These are phyloP conservation scores for Murina feae DNA, from an alignment of 2,113 vertebrate species.

Conservation along the genomic window DNA sequence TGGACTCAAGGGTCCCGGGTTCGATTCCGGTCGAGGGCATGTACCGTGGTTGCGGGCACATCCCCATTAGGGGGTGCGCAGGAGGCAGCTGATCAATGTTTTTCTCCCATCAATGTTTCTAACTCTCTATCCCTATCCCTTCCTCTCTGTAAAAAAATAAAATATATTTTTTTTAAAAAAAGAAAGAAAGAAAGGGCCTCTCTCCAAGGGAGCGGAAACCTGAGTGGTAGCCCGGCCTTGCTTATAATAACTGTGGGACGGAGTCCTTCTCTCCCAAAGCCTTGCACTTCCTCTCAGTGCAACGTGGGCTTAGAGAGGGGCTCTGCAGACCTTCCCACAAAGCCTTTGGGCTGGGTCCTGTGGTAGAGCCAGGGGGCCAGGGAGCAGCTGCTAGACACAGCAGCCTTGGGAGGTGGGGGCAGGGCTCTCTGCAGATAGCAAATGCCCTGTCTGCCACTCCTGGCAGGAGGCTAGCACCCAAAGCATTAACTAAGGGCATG, in stretches of 20 bases:
- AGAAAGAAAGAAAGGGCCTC: not conserved
- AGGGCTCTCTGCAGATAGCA: not conserved
- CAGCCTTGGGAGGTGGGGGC: not conserved
- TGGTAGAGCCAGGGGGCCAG: not conserved
- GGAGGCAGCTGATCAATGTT: too few species aligned
- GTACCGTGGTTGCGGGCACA: too few species aligned
- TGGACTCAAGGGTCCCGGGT: too few species aligned
- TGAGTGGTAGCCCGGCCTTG: not conserved
- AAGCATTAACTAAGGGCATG: not conserved
- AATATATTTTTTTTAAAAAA: too few species aligned
- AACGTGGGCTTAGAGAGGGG: not conserved
- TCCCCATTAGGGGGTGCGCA: too few species aligned
- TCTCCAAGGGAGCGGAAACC: not conserved
- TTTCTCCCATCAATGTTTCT: too few species aligned
- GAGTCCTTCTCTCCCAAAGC: not conserved
- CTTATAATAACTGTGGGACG: not conserved
- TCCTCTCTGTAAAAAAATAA: too few species aligned
- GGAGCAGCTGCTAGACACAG: not conserved
- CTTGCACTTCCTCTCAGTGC: not conserved
- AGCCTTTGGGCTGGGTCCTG: not conserved
- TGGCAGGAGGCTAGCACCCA: not conserved
- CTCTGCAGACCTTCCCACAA: not conserved
- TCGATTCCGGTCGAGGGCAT: too few species aligned
- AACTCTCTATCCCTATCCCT: too few species aligned
- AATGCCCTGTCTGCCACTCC: not conserved